Conservation (phyloP, 2,113 vertebrate species). For the Rhadina sibilatrix region DNA sequence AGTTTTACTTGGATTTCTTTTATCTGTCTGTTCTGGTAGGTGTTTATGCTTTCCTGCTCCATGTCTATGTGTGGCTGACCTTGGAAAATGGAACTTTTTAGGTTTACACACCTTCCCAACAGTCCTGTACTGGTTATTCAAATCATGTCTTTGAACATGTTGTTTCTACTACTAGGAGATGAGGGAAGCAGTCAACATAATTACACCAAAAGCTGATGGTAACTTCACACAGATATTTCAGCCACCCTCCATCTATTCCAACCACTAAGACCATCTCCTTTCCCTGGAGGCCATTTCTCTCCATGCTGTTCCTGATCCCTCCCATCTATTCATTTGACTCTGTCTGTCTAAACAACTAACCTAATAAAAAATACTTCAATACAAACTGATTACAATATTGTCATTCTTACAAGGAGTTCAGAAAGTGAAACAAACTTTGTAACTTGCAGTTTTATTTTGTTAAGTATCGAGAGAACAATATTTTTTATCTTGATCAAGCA, state of each 20-base stretch:
- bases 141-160: not conserved
- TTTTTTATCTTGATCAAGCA: not conserved
- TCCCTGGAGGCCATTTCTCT: not conserved
- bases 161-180: not conserved
- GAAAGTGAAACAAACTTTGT: not conserved
- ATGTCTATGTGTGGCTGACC: not conserved
- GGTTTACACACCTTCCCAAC: not conserved
- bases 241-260: not conserved
- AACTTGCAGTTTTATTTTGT: not conserved
- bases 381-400: not conserved
- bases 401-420: not conserved
- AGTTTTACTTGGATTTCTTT: not conserved
- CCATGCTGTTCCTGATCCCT: not conserved
- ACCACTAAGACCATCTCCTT: not conserved
- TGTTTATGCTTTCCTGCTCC: not conserved
- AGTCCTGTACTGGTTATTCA: not conserved
- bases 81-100: not conserved
- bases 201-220: rapidly evolving
- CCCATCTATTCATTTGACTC: not conserved
- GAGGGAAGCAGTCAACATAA: not conserved
- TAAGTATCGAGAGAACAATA: not conserved
- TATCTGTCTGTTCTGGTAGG: not conserved
- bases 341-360: not conserved
- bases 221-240: not conserved
- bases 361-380: not conserved